These are phyloP conservation scores for Gnathonemus echidnorhynchus DNA, from an alignment of 2,113 vertebrate genomes.

Conservation along the genomic window DNA sequence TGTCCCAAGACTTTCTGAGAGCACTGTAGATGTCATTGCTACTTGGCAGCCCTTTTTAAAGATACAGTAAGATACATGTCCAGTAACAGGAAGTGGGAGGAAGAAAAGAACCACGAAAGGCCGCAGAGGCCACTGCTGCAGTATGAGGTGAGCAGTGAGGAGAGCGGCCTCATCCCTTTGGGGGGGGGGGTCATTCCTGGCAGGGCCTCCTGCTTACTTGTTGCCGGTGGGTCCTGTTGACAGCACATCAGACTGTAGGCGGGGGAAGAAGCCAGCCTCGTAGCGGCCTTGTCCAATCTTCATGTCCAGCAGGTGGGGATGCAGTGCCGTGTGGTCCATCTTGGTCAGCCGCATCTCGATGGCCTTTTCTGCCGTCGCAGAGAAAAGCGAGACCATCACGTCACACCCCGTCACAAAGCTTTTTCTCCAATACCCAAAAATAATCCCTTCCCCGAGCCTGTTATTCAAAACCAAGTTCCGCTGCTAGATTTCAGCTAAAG, in stretches of 20 bases:
- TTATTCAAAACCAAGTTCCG: not conserved
- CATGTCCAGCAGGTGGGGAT: constrained; percentile 96
- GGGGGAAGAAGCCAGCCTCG: constrained; percentile 93
- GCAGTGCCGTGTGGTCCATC: constrained; percentile 94
- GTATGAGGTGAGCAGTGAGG: not conserved
- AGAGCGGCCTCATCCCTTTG: not conserved
- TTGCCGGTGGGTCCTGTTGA: constrained; percentile 88
- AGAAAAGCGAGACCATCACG: not conserved
- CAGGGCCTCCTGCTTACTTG: constrained; percentile 68
- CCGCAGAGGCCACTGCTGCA: not conserved
- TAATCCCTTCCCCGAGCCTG: not conserved
- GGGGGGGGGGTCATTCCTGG: no score
- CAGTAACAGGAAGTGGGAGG: not conserved
- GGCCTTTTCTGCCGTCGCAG: constrained; percentile 73
- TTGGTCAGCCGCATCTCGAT: constrained; percentile 87
- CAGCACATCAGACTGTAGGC: constrained; percentile 88
- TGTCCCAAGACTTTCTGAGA: not conserved
- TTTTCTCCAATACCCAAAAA: not conserved
- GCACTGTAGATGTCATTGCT: not conserved
- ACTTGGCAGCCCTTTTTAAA: not conserved
- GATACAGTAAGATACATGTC: not conserved
- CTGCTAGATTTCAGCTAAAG: not conserved
- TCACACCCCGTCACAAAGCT: not conserved
- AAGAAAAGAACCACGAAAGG: not conserved
- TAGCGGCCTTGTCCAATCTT: constrained; percentile 98